Evolutionary conservation across 2,797 vertebrate species (phyloP).

Genomic region (Thamnophis elegans): DNA sequence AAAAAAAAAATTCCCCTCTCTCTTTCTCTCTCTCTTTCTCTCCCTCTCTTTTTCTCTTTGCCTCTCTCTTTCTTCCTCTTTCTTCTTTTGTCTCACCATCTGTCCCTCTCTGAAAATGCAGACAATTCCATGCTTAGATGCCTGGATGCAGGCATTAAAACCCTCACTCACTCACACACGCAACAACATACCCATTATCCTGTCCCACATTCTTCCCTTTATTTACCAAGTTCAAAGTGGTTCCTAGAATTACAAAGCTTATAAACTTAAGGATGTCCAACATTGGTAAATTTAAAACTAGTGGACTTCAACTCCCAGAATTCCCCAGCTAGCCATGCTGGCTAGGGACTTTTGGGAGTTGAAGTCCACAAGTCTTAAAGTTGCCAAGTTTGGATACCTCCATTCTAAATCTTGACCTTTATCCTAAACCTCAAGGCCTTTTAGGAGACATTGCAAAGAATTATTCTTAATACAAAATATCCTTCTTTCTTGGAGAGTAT

Average conservation of each 20-base stretch:
- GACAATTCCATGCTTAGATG: conserved; percentile 67
- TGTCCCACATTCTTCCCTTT: neutral
- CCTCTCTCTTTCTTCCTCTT: neutral
- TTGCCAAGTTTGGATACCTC: neutral
- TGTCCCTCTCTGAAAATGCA: conserved; percentile 68
- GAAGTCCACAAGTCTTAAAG: neutral
- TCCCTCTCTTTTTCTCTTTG: neutral
- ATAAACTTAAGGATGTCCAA: neutral
- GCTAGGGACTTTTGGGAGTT: neutral
- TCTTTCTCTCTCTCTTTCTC: conserved; percentile 24
- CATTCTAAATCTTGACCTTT: conserved; percentile 1
- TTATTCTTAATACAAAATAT: conserved; percentile 26
- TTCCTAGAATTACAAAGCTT: conserved; percentile 51
- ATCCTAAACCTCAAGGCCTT: neutral
- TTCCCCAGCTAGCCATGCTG: neutral
- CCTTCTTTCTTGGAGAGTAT: conserved; percentile 39
- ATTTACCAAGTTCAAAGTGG: neutral
- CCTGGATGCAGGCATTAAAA: conserved; percentile 55
- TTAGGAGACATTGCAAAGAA: neutral
- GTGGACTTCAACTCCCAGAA: neutral
- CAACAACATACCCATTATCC: conserved; percentile 4
- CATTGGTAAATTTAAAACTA: neutral
- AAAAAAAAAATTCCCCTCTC: no score
- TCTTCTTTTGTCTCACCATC: conserved; percentile 21
- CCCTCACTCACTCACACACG: neutral